Evolutionary conservation across 2,113 vertebrate species (phyloP).

Genomic region (Mustela nigripes): DNA sequence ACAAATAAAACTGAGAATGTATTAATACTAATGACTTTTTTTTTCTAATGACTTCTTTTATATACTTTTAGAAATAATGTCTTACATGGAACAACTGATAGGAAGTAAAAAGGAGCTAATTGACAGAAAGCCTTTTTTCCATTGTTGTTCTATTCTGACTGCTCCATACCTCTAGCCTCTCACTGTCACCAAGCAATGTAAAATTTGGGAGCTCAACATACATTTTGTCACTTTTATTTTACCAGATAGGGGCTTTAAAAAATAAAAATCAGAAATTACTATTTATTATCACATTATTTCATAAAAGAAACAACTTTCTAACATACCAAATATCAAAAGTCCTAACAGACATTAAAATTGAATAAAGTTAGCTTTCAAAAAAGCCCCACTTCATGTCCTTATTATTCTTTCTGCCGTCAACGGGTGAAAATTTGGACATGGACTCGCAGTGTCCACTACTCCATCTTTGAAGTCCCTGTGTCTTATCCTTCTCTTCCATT

Average conservation of each 20-base stretch:
- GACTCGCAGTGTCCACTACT: not conserved
- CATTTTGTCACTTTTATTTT: slow-evolving; percentile 5
- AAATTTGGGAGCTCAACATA: not conserved
- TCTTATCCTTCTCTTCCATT: not conserved
- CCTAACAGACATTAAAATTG: not conserved
- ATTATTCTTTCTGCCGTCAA: not conserved
- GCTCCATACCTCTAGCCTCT: not conserved
- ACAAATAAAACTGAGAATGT: not conserved
- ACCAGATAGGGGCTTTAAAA: not conserved
- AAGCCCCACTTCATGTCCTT: not conserved
- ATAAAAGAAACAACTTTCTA: not conserved
- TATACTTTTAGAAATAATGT: not conserved
- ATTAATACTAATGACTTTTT: not conserved
- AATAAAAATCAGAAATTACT: not conserved
- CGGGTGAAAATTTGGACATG: not conserved
- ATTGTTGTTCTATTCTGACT: not conserved
- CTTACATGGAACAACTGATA: not conserved
- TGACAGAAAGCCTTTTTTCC: not conserved
- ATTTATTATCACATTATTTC: slow-evolving; percentile 25
- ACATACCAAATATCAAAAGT: not conserved
- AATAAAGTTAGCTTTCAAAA: slow-evolving; percentile 11
- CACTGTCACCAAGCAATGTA: not conserved
- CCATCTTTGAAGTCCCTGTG: not conserved
- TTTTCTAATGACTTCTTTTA: not conserved
- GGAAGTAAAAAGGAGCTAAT: slow-evolving; percentile 18